Evolutionary conservation across 2,888 invertebrate species (phyloP), one percentile per base, ranked within the genome.

Genomic region (Hypomecis atomaria): DNA sequence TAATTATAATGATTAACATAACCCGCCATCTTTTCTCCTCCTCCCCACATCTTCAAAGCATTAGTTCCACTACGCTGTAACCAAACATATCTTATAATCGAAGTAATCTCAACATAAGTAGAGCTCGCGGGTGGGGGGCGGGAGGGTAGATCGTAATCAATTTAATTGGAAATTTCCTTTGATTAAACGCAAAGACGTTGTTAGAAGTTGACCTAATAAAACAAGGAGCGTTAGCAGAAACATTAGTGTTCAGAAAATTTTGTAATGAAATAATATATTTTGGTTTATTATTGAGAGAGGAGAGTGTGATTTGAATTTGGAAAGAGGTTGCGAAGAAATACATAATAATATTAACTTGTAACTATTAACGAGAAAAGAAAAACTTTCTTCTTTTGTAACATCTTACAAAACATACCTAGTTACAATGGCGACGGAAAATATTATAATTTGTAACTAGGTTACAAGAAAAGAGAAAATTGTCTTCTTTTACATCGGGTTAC

Each of bases 121-220:
- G 57, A 44, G 43, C 53, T 56, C 65, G 63, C 55, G 38, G 58
- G 67, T 47, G 38, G 69, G 70, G 67, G 43, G 57, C 65, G 64
- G 63, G 69, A 62, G 68, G 68, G 69, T 52, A 78, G 92, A 92
- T 92, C 86, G 89, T 89, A 89, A 92, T 92, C 92, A 89, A 90
- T 92, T 92, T 92, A 92, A 92, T 92, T 92, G 92, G 92, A 92
- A 91, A 92, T 92, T 90, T 92, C 92, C 92, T 92, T 92, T 92
- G 92, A 92, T 92, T 92, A 92, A 90, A 92, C 90, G 90, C 92
- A 90, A 92, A 92, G 92, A 91, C 91, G 92, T 88, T 91, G 90
- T 89, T 90, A 90, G 88, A 92, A 92, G 90, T 92, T 92, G 91
- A 90, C 91, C 92, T 87, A 90, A 89, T 92, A 91, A 90, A 90